A percentile compares a stretch with the other conserved stretches of the same genome.
Evolutionary conservation across 2,113 vertebrate species (phyloP).

Genomic region (Ibidorhyncha struthersii): DNA sequence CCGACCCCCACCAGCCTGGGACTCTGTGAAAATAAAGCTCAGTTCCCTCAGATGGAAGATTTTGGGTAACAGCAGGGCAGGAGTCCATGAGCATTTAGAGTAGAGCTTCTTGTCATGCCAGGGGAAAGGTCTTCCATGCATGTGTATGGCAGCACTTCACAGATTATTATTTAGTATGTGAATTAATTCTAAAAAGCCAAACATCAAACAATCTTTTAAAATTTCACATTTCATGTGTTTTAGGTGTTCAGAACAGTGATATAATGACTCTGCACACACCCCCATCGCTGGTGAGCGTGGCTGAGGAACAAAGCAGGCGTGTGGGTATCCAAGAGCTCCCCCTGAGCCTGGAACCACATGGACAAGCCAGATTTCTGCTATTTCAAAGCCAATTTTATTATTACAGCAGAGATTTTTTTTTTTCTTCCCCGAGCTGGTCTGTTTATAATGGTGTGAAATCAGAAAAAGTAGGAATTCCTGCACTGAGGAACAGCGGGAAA

Average conservation of each 20-base stretch:
- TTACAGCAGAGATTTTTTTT: background rate
- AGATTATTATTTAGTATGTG: background rate
- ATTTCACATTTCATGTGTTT: background rate
- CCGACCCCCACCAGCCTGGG: no score
- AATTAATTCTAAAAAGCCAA: background rate
- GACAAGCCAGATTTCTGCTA: background rate
- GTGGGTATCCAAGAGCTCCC: background rate
- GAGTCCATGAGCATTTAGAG: rapidly evolving
- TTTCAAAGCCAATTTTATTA: background rate
- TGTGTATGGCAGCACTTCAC: background rate
- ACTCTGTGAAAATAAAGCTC: background rate
- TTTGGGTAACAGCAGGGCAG: background rate
- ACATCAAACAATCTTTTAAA: background rate
- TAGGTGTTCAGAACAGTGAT: background rate
- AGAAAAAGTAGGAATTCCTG: background rate
- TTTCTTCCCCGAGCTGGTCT: background rate
- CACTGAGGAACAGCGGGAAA: conserved; percentile 4
- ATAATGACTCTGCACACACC: background rate
- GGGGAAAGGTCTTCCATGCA: background rate
- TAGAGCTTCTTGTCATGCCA: rapidly evolving
- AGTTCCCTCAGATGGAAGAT: rapidly evolving
- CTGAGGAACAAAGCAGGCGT: background rate
- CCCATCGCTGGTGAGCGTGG: background rate
- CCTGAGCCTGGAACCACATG: background rate
- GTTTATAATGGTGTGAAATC: background rate